phyloP scores from a whole-genome alignment of 1,140 invertebrate genomes.

The Chironomus tepperi region DNA sequence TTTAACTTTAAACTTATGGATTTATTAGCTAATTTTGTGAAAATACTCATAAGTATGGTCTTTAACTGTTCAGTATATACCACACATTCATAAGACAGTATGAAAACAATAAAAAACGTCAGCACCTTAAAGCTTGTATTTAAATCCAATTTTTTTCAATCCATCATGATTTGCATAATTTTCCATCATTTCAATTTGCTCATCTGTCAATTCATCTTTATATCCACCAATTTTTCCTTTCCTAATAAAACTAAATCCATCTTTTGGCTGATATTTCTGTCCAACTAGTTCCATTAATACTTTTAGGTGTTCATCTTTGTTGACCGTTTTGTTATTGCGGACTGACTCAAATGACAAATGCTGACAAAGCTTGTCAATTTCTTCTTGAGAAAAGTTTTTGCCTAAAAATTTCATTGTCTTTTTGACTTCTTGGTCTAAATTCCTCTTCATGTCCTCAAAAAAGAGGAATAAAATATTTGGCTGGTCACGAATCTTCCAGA shows the following conservation, averaged over 20 bases:
- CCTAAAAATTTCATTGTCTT: conserved; percentile 50
- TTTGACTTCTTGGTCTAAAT: conserved; percentile 44
- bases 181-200: conserved; percentile 61
- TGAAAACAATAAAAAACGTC: too few relatives aligned
- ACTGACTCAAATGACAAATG: conserved; percentile 43
- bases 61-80: too few relatives aligned
- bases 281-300: neutral
- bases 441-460: conserved; percentile 51
- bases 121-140: too few relatives aligned
- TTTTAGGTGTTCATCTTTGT: neutral
- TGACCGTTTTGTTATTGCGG: neutral
- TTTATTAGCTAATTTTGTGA: too few relatives aligned
- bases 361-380: conserved; percentile 43
- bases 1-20: too few relatives aligned
- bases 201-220: conserved; percentile 68
- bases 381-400: conserved; percentile 42
- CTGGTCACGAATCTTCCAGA: conserved; percentile 41
- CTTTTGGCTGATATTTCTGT: neutral
- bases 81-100: too few relatives aligned
- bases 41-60: too few relatives aligned
- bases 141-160: too few relatives aligned
- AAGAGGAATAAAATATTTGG: conserved; percentile 45
- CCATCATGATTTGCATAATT: conserved; percentile 52
- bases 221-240: conserved; percentile 78
- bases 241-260: conserved; percentile 57